These are phyloP conservation scores for Glyptemys insculpta DNA, from an alignment of 2,797 vertebrate genomes.

Conservation along the genomic window DNA sequence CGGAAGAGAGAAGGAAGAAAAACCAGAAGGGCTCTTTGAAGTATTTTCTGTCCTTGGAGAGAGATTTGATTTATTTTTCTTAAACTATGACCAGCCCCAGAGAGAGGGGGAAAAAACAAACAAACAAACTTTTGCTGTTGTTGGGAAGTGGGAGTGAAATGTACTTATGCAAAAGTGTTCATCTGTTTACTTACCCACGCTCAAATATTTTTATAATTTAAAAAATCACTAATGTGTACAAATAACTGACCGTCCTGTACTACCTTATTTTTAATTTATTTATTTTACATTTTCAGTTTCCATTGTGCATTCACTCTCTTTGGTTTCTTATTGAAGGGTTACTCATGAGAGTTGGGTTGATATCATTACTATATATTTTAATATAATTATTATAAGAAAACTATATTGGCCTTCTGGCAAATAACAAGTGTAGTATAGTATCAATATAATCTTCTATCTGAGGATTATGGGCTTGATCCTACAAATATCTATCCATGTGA, in stretches of 20 bases:
- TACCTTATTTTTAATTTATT: neutral
- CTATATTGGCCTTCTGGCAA: neutral
- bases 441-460: neutral
- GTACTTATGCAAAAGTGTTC: neutral
- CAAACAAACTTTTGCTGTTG: slow-evolving; percentile 7
- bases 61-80: slow-evolving; percentile 63
- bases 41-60: slow-evolving; percentile 61
- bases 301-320: neutral
- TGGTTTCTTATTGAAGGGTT: neutral
- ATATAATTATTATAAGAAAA: neutral
- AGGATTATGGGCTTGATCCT: neutral
- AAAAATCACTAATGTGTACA: slow-evolving; percentile 19
- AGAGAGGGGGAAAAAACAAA: neutral
- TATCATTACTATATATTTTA: neutral
- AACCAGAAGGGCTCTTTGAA: slow-evolving; percentile 54
- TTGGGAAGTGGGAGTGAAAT: neutral
- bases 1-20: slow-evolving; percentile 34
- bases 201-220: neutral
- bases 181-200: neutral
- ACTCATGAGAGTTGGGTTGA: neutral
- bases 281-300: accelerated
- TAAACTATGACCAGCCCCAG: neutral
- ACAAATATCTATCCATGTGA: neutral
- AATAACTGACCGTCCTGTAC: neutral
- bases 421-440: neutral